Evolutionary conservation across 30 jellyfish, hydroid and myxozoan genomes (phyloP), one percentile per base, ranked within the genome.

Genomic region (Phacellophora camtschatica): DNA sequence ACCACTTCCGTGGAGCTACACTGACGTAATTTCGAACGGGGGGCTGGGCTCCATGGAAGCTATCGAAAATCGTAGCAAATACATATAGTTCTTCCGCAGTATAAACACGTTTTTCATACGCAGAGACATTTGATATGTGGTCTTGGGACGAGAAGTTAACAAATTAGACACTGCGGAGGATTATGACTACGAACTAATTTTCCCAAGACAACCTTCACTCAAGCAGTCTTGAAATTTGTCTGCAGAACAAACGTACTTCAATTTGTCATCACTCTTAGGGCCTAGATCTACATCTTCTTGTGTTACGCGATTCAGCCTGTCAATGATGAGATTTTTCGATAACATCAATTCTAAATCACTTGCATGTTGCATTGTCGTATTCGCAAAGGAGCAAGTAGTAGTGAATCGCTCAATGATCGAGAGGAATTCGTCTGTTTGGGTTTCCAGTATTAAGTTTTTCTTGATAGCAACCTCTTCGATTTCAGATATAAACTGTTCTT

Each of bases 311-410:
- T 22, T 32, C 48, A 77, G 64, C 42, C 89, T 54, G 8, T 31
- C 55, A 18, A 29, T 28, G 35, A 77, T 33, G 1, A 9, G 32
- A 20, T 77, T 77, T 51, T 46, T 59, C 16, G 64, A 30, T 29
- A 77, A 5, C 57, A 68, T 65, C 31, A 77, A 36, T 55, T 77
- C 89, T 41, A 50, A 71, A 48, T 77, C 89, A 30, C 15, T 63
- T 25, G 89, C 73, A 19, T 16, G 29, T 23, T 68, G 16, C 34
- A 77, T 50, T 19, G 67, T 36, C 8, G 34, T 77, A 41, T 20
- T 49, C 22, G 67, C 30, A 29, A 77, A 61, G 16, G 51, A 28
- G 24, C 58, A 32, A 4, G 89, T 82, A 32, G 89, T 63, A 8
- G 33, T 23, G 10, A 62, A 62, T 20, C 46, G 62, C 37, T 77